These are phyloP conservation scores for Uloborus diversus DNA, from an alignment of 1,140 invertebrate genomes.

Conservation along the genomic window DNA sequence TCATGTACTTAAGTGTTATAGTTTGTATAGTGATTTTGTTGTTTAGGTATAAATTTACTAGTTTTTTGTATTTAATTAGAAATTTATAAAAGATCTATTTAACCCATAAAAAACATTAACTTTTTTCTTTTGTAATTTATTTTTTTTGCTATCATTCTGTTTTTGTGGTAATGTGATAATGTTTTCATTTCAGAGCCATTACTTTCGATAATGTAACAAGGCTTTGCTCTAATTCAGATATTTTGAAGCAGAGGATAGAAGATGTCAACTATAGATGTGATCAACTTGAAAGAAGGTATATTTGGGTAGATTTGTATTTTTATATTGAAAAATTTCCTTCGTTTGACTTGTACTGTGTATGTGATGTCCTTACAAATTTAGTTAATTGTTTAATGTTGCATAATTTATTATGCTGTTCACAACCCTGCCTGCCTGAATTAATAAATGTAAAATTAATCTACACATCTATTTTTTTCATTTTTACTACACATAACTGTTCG, in stretches of 20 bases:
- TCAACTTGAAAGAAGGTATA: conserved; percentile 33
- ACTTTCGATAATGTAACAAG: conserved; percentile 17
- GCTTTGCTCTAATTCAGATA: conserved; percentile 18
- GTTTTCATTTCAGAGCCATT: conserved; percentile 23
- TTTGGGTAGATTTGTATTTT: background rate
- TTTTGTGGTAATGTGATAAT: background rate
- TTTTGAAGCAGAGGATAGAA: conserved; percentile 26
- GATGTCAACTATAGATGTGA: conserved; percentile 27
- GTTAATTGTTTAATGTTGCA: background rate
- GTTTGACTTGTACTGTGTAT: background rate
- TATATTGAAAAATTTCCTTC: background rate
- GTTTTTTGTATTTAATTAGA: too few species aligned
- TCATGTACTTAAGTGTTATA: too few species aligned
- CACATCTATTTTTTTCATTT: too few species aligned
- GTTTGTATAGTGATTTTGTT: too few species aligned
- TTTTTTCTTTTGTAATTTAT: too few species aligned
- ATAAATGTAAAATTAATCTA: too few species aligned
- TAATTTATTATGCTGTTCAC: background rate
- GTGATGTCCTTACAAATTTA: background rate
- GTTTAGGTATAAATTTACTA: too few species aligned
- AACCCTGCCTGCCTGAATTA: too few species aligned
- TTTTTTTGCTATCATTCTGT: background rate
- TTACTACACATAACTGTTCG: too few species aligned
- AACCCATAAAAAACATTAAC: background rate
- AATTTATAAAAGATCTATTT: too few species aligned